Conservation (phyloP, 2,888 invertebrate species). For the Oxytorus armatus region DNA sequence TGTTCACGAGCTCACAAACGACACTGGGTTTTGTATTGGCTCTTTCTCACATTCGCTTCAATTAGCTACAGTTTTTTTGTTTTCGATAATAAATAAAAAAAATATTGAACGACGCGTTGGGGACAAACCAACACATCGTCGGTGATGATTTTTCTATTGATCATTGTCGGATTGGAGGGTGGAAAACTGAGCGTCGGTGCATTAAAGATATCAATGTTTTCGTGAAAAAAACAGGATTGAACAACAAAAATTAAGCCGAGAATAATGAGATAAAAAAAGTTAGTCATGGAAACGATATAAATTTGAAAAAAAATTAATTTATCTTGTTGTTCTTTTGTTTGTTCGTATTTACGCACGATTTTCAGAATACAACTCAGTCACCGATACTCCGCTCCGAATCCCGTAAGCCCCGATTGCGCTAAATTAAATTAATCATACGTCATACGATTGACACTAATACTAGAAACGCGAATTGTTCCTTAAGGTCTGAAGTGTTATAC, state of each 20-base stretch:
- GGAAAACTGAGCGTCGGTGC: slow-evolving; percentile 50
- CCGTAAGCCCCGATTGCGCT: slow-evolving; percentile 27
- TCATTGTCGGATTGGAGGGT: slow-evolving; percentile 33
- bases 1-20: slow-evolving; percentile 47
- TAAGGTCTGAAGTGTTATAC: slow-evolving; percentile 13
- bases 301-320: slow-evolving; percentile 3
- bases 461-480: slow-evolving; percentile 33
- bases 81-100: slow-evolving; percentile 74
- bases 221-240: slow-evolving; percentile 9
- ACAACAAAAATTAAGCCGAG: background rate
- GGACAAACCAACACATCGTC: slow-evolving; percentile 31
- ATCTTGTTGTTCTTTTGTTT: background rate
- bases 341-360: slow-evolving; percentile 39
- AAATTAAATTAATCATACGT: slow-evolving; percentile 33
- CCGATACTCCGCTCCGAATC: slow-evolving; percentile 12
- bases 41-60: slow-evolving; percentile 72
- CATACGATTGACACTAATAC: slow-evolving; percentile 11
- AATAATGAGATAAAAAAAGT: no score
- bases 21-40: slow-evolving; percentile 29
- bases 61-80: slow-evolving; percentile 63
- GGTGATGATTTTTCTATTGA: slow-evolving; percentile 25
- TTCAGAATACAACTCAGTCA: slow-evolving; percentile 24
- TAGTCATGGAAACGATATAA: no score
- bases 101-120: slow-evolving; percentile 47
- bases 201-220: background rate